A percentile compares a stretch with the other conserved stretches of the same genome.
Conservation (phyloP, 2,888 invertebrate genomes). For the Stenolophus ochropezus region DNA sequence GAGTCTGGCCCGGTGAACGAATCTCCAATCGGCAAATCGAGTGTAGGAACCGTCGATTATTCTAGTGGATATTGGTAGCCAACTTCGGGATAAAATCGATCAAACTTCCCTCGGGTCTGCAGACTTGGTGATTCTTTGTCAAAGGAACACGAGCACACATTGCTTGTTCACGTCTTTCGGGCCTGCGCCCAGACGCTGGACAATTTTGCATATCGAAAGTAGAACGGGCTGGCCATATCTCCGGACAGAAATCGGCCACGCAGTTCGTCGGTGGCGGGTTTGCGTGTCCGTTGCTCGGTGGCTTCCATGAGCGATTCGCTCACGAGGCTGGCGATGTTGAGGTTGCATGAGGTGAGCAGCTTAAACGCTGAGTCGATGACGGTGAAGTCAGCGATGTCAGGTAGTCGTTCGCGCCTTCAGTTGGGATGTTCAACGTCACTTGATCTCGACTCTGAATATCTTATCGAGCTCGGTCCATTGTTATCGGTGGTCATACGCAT, state of each 20-base stretch:
- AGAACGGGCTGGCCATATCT: not conserved
- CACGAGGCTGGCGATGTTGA: not conserved
- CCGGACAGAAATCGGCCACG: conserved; percentile 10
- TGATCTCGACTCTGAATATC: not conserved
- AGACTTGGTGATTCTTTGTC: conserved; percentile 61
- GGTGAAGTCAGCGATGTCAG: conserved; percentile 49
- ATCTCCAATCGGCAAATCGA: no score
- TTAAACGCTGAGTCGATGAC: conserved; percentile 1
- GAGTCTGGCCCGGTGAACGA: no score
- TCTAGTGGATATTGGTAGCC: no score
- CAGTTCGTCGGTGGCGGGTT: not conserved
- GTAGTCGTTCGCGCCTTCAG: conserved; percentile 26
- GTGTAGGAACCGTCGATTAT: no score
- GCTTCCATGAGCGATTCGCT: not conserved
- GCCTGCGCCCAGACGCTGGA: conserved; percentile 63
- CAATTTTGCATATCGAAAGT: conserved; percentile 17
- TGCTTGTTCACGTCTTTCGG: conserved; percentile 62
- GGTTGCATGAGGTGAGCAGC: not conserved
- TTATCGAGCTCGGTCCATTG: conserved; percentile 4
- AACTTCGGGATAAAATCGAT: no score
- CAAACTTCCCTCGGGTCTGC: conserved; percentile 1
- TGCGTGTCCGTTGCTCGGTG: not conserved
- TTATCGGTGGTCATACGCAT: not conserved
- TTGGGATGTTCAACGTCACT: conserved; percentile 6
- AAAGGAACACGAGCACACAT: conserved; percentile 15